A percentile compares a stretch with the other conserved stretches of the same genome.
These are phyloP conservation scores for Dreissena rostriformis DNA, from an alignment of 1,140 invertebrate species.

Conservation along the genomic window DNA sequence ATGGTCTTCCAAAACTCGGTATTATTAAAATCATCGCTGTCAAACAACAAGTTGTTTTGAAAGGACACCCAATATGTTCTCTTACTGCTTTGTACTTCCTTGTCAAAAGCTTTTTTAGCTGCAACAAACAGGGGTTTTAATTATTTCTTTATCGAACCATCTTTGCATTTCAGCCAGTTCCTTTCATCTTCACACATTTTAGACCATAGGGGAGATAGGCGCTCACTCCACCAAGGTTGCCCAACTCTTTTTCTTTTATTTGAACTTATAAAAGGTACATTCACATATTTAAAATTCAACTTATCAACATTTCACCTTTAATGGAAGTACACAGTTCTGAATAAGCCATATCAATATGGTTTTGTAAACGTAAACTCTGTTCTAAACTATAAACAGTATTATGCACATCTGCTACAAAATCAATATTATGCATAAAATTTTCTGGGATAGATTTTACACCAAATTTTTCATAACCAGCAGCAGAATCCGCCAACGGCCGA, in stretches of 20 bases:
- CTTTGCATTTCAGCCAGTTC: conserved; percentile 14
- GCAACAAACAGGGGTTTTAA: conserved; percentile 22
- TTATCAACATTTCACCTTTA: conserved; percentile 9
- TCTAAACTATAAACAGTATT: background rate
- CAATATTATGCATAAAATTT: background rate
- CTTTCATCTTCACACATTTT: background rate
- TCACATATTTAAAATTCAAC: conserved; percentile 1
- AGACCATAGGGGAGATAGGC: background rate
- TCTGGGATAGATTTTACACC: background rate
- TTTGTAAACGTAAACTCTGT: conserved; percentile 11
- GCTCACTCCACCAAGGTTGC: conserved; percentile 11
- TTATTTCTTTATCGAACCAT: background rate
- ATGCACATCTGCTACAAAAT: background rate
- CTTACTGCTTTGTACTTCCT: conserved; percentile 17
- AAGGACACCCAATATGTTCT: conserved; percentile 4
- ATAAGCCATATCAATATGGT: conserved; percentile 11
- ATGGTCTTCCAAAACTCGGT: conserved; percentile 20
- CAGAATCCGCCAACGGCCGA: no score
- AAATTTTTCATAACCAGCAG: conserved; percentile 6
- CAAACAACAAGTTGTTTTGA: background rate
- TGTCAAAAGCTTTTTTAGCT: background rate
- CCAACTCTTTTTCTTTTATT: background rate
- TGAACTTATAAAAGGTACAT: background rate
- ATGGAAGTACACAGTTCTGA: conserved; percentile 1
- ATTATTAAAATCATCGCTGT: conserved; percentile 1